Evolutionary conservation across 2,888 invertebrate genomes (phyloP).

Genomic region (Sthenelais limicola): DNA sequence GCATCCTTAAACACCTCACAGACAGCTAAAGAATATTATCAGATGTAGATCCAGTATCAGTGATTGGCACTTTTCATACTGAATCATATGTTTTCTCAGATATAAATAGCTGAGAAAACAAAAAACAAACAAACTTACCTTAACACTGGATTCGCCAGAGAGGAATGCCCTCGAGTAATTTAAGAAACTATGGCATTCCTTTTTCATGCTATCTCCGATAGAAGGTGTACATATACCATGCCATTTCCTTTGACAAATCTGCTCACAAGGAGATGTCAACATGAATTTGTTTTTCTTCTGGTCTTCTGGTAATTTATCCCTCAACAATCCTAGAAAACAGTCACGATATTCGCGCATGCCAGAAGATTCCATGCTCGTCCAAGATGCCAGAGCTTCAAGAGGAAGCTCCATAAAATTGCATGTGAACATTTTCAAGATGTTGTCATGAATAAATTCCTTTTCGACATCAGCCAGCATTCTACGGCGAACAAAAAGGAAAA

Average conservation of each 20-base stretch:
- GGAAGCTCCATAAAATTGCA: constrained; percentile 6
- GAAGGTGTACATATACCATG: background rate
- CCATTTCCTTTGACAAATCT: background rate
- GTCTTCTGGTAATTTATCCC: background rate
- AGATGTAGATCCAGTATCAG: too few relatives aligned
- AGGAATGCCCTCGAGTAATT: too few relatives aligned
- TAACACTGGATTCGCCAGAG: too few relatives aligned
- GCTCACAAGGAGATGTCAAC: background rate
- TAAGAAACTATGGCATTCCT: constrained; percentile 11
- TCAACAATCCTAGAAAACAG: too few relatives aligned
- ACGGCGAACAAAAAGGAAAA: too few relatives aligned
- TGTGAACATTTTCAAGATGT: background rate
- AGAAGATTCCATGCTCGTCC: constrained; percentile 9
- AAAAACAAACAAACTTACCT: too few relatives aligned
- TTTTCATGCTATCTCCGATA: background rate
- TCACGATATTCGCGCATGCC: background rate
- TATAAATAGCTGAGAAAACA: too few relatives aligned
- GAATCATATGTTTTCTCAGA: too few relatives aligned
- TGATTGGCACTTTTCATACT: too few relatives aligned
- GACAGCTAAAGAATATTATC: too few relatives aligned
- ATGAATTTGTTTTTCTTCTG: background rate
- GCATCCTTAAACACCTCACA: too few relatives aligned
- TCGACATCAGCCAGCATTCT: too few relatives aligned
- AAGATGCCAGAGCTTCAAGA: constrained; percentile 6
- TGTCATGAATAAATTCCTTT: background rate